Base-by-base conservation (phyloP, 2,113 vertebrate species). In the Semicossyphus pulcher region DNA sequence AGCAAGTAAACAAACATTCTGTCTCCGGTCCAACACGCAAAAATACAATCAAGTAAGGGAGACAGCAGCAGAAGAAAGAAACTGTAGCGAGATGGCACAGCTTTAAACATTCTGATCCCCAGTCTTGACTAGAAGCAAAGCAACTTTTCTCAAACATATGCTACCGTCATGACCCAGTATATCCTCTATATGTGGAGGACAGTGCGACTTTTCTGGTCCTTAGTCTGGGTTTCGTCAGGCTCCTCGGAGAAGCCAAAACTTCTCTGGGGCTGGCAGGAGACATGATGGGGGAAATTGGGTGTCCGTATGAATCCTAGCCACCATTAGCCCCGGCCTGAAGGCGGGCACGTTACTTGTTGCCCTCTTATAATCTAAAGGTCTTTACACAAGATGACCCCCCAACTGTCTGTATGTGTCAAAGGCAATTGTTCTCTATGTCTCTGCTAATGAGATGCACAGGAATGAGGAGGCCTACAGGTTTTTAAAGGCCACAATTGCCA, bases 281-380 rank as follows among this genome's bases (percentile, higher is more conserved):
- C 72, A 60, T 49, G 64, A 90, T 85, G 85, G 56, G 72, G 63
- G 68, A 86, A 90, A 91, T 69, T 82, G 80, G 56, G 80, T 86
- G 86, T 83, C 79, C 76, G 69, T 44, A 73, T 73, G 80, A 90
- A 85, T 86, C 65, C 61, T 3, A 41, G 78, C 39, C 59, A 78
- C 54, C 56, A 65, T 56, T 34, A 82, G 72, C 59, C 61, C 45
- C 71, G 66, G 69, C 47, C 32, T 34, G 67, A 52, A 80, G 59
- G 16, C 67, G 56, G 56, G 63, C 71, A 56, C 45, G 74, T 73
- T 64, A 72, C 58, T 78, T 7, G 54, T 36, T 79, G 60, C 47
- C 67, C 72, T 41, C 45, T 52, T 23, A 73, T 75, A 74, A 54
- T 10, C 80, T 56, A 51, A 26, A 53, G 32, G 10, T 26, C 57